Conservation (phyloP, 2,888 invertebrate genomes). For the Spicauda simplicius region DNA sequence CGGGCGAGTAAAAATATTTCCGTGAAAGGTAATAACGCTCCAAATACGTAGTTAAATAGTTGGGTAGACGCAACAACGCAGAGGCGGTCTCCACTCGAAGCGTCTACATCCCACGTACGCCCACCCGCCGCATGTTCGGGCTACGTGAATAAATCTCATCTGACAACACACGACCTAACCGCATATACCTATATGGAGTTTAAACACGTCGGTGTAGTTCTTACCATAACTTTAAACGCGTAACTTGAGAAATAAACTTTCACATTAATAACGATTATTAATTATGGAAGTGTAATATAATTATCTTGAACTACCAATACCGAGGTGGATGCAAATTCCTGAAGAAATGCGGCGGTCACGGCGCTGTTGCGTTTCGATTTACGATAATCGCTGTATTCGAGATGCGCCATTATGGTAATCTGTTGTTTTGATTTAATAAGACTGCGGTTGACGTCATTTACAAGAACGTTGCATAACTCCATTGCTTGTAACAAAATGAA, state of each 20-base stretch:
- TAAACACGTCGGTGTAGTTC: neutral
- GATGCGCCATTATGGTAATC: slow-evolving; percentile 56
- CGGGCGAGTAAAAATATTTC: slow-evolving; percentile 53
- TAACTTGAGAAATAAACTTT: neutral
- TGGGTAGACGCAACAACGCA: slow-evolving; percentile 59
- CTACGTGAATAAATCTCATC: slow-evolving; percentile 73
- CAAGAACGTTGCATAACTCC: slow-evolving; percentile 40
- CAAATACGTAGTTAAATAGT: slow-evolving; percentile 61
- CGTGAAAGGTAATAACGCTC: slow-evolving; percentile 59
- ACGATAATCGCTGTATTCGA: slow-evolving; percentile 54
- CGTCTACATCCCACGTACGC: slow-evolving; percentile 68
- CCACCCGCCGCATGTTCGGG: slow-evolving; percentile 62
- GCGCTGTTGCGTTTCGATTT: slow-evolving; percentile 51
- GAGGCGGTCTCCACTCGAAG: slow-evolving; percentile 58
- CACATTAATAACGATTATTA: neutral
- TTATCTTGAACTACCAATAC: neutral
- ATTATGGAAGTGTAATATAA: neutral
- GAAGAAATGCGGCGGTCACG: slow-evolving; percentile 25
- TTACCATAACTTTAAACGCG: neutral
- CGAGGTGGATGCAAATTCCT: slow-evolving; percentile 25
- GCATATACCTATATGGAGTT: slow-evolving; percentile 23
- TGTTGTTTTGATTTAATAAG: slow-evolving; percentile 53
- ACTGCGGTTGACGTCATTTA: slow-evolving; percentile 46
- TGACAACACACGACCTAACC: slow-evolving; percentile 56
- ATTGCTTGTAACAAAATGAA: slow-evolving; percentile 31